Conservation (phyloP, 2,113 vertebrate genomes). For the Maccullochella peelii region DNA sequence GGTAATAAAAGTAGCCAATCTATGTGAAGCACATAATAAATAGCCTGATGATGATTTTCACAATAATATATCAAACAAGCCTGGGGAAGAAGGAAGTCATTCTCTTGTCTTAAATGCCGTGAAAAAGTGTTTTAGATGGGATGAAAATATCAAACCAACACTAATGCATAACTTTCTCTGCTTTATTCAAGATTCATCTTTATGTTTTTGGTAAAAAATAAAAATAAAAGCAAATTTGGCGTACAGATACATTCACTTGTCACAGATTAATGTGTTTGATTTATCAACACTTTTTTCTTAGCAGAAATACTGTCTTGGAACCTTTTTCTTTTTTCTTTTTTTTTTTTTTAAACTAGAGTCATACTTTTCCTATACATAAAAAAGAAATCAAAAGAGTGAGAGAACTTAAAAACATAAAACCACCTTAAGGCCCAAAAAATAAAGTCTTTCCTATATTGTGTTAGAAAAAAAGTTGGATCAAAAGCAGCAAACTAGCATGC, state of each 20-base stretch:
- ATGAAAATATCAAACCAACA: constrained; percentile 8
- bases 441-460: constrained; percentile 73
- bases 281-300: constrained; percentile 61
- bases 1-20: not conserved
- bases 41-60: not conserved
- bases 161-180: constrained; percentile 40
- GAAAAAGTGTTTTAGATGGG: not conserved
- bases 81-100: not conserved
- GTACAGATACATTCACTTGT: constrained; percentile 93
- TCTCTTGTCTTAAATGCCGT: not conserved
- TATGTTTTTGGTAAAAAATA: constrained; percentile 73
- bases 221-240: constrained; percentile 85
- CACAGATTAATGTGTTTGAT: constrained; percentile 81
- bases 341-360: constrained; percentile 50
- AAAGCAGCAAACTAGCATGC: constrained; percentile 88
- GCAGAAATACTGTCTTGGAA: constrained; percentile 61
- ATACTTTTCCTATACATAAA: constrained; percentile 62
- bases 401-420: constrained; percentile 61
- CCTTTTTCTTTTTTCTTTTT: not conserved
- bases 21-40: too few relatives aligned
- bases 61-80: not conserved
- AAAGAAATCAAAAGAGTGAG: constrained; percentile 44
- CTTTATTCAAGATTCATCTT: constrained; percentile 75
- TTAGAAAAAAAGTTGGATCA: constrained; percentile 85
- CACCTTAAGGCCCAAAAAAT: constrained; percentile 64